Percentiles rank a stretch among this genome's conserved stretches.
Evolutionary conservation across 1,140 invertebrate genomes (phyloP).

Genomic region (Metopolophium dirhodum): DNA sequence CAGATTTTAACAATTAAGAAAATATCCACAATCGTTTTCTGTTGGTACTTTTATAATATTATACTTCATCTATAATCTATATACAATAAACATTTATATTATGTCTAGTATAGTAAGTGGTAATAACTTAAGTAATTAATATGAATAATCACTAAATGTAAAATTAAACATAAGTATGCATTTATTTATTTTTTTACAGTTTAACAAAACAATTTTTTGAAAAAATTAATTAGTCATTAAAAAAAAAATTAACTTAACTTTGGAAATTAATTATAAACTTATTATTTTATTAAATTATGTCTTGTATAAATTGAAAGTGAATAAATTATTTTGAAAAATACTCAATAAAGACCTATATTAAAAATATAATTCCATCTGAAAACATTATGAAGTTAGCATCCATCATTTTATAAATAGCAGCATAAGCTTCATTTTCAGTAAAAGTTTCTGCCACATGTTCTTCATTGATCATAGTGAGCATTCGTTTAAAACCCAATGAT

Average conservation of each 20-base stretch:
- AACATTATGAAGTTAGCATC: constrained; percentile 92
- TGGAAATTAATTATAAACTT: not conserved
- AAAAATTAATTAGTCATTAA: not conserved
- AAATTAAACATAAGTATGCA: not conserved
- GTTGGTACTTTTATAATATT: not conserved
- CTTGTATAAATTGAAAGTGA: not conserved
- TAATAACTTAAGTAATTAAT: not conserved
- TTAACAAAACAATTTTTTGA: not conserved
- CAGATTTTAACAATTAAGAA: not conserved
- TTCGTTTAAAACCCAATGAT: constrained; percentile 69
- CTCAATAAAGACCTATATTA: constrained; percentile 70
- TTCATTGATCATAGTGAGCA: constrained; percentile 70
- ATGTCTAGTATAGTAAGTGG: not conserved
- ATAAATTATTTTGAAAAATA: constrained; percentile 5
- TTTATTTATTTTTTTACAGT: not conserved
- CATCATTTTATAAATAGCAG: constrained; percentile 83
- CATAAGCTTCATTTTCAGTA: constrained; percentile 74
- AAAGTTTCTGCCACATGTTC: constrained; percentile 69
- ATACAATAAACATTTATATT: not conserved
- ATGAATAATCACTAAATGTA: not conserved
- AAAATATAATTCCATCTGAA: constrained; percentile 84
- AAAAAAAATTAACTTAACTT: not conserved
- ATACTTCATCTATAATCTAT: not conserved
- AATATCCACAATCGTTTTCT: not conserved
- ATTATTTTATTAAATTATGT: not conserved